Conservation (phyloP, 2,888 invertebrate species). For the Pterostichus niger region DNA sequence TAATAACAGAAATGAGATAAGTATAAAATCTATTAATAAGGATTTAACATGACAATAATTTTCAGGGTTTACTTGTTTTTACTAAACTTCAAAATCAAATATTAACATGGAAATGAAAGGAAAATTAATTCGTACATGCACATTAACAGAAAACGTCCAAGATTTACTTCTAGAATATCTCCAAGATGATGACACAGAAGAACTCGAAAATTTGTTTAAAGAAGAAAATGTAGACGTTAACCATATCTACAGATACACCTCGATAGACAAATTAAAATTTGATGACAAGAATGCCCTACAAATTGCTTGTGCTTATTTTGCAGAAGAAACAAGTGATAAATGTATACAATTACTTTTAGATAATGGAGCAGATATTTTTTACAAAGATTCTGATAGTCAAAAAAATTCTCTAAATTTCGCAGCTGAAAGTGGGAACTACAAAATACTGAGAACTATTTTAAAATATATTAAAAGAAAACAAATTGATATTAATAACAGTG, state of each 20-base stretch:
- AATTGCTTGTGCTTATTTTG: constrained; percentile 80
- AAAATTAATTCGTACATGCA: constrained; percentile 49
- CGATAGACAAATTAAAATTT: constrained; percentile 76
- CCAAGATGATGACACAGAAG: constrained; percentile 78
- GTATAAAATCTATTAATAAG: no score
- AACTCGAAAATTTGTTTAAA: constrained; percentile 78
- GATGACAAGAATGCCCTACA: constrained; percentile 78
- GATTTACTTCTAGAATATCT: constrained; percentile 78
- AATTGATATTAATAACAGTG: constrained; percentile 30
- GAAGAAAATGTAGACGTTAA: constrained; percentile 79
- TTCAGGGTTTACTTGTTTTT: not conserved
- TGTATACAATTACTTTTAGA: constrained; percentile 81
- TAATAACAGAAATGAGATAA: no score
- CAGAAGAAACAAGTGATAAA: constrained; percentile 79
- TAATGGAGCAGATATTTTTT: constrained; percentile 82
- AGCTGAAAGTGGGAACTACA: constrained; percentile 77
- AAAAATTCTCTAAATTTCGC: constrained; percentile 85
- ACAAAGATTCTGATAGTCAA: constrained; percentile 79
- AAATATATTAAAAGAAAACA: constrained; percentile 72
- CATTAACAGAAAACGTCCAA: constrained; percentile 68
- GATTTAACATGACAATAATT: not conserved
- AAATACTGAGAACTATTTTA: constrained; percentile 78
- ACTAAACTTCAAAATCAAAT: no score
- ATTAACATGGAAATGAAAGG: constrained; percentile 60
- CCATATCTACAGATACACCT: constrained; percentile 80